Conservation (phyloP, 2,113 vertebrate species). For the Cairina moschata region DNA sequence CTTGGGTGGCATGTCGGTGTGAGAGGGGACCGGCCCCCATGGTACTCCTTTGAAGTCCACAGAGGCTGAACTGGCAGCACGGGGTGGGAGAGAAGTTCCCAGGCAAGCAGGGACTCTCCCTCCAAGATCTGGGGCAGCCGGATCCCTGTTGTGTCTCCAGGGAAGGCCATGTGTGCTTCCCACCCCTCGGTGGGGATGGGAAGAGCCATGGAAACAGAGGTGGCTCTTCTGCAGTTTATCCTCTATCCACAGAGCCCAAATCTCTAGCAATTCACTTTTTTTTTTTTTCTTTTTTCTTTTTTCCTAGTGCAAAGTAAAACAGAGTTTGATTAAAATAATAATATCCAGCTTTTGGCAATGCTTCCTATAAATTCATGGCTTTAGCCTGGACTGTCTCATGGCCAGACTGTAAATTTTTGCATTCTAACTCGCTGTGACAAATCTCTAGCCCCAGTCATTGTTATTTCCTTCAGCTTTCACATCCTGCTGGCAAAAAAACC, state of each 20-base stretch:
- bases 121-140: background rate
- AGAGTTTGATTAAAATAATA: conserved; percentile 61
- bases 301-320: conserved; percentile 3
- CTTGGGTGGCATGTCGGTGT: background rate
- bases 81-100: background rate
- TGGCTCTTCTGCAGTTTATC: conserved; percentile 30
- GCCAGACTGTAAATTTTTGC: conserved; percentile 59
- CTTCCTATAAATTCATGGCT: conserved; percentile 55
- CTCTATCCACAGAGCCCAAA: background rate
- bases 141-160: conserved; percentile 17
- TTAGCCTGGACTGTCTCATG: conserved; percentile 62
- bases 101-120: background rate
- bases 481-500: conserved; percentile 61
- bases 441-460: conserved; percentile 58
- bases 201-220: background rate
- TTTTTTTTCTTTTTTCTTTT: background rate
- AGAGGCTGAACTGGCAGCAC: background rate
- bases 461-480: conserved; percentile 61
- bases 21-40: background rate
- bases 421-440: conserved; percentile 52
- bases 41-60: conserved; percentile 23
- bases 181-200: background rate
- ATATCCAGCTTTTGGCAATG: conserved; percentile 63
- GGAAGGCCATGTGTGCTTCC: background rate
- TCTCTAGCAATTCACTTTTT: background rate